Conservation (phyloP, 2,113 vertebrate species). For the Camelus bactrianus region DNA sequence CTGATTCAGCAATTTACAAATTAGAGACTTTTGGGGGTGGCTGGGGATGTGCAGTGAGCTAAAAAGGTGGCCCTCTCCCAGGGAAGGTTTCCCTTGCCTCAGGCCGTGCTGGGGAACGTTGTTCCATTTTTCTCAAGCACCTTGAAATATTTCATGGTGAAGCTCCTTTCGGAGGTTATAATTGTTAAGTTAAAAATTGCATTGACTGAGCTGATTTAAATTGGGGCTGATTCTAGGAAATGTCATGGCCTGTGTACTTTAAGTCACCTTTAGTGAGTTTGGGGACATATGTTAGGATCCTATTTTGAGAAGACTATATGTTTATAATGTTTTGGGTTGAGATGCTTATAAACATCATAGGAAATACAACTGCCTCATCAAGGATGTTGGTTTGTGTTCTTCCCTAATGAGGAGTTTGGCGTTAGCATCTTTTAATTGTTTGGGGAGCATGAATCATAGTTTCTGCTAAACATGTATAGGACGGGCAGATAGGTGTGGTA, state of each 20-base stretch:
- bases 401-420: slow-evolving; percentile 74
- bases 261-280: background rate
- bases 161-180: background rate
- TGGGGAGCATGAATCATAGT: slow-evolving; percentile 57
- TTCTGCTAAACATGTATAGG: slow-evolving; percentile 72
- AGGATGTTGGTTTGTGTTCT: slow-evolving; percentile 80
- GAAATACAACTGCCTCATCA: slow-evolving; percentile 73
- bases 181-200: slow-evolving; percentile 43
- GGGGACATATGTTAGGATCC: background rate
- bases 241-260: background rate
- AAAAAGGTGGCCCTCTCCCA: slow-evolving; percentile 45
- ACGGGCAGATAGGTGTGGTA: slow-evolving; percentile 67
- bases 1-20: slow-evolving; percentile 59
- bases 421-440: slow-evolving; percentile 68
- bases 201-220: slow-evolving; percentile 28
- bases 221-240: slow-evolving; percentile 6
- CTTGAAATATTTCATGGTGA: background rate
- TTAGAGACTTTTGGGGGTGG: slow-evolving; percentile 58
- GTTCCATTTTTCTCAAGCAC: background rate
- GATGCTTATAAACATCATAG: slow-evolving; percentile 78
- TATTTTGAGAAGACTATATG: background rate
- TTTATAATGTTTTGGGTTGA: slow-evolving; percentile 37
- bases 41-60: background rate
- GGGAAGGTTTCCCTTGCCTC: background rate
- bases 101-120: background rate